Evolutionary conservation across 1,140 invertebrate genomes (phyloP).

Genomic region (Panulirus ornatus): DNA sequence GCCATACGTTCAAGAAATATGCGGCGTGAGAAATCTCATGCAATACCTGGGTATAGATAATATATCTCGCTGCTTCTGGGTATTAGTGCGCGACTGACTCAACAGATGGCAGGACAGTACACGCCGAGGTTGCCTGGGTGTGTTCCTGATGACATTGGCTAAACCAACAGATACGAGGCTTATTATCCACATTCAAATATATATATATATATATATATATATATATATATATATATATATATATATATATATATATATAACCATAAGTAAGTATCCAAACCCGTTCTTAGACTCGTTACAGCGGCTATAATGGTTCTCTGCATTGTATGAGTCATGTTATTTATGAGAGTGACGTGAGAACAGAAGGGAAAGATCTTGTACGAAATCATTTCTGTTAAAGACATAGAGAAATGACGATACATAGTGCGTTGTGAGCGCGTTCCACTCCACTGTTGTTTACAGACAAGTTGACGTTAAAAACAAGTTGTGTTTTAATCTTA

Average conservation of each 20-base stretch:
- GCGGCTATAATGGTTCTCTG: background rate
- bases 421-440: too few relatives aligned
- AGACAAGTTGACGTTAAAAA: background rate
- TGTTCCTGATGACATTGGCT: too few relatives aligned
- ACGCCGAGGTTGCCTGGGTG: background rate
- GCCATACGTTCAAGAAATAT: background rate
- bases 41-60: background rate
- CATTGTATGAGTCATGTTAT: too few relatives aligned
- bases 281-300: too few relatives aligned
- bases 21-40: background rate
- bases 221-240: background rate
- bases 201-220: background rate
- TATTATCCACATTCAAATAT: background rate
- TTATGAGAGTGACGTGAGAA: too few relatives aligned
- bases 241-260: background rate
- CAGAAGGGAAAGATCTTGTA: too few relatives aligned
- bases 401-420: too few relatives aligned
- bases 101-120: conserved; percentile 25
- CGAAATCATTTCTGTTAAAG: too few relatives aligned
- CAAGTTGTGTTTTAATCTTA: background rate
- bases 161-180: too few relatives aligned
- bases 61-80: background rate
- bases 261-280: background rate
- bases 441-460: too few relatives aligned
- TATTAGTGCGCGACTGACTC: background rate